Base-by-base conservation (phyloP, 1,140 invertebrate genomes). In the Doryteuthis pealeii region DNA sequence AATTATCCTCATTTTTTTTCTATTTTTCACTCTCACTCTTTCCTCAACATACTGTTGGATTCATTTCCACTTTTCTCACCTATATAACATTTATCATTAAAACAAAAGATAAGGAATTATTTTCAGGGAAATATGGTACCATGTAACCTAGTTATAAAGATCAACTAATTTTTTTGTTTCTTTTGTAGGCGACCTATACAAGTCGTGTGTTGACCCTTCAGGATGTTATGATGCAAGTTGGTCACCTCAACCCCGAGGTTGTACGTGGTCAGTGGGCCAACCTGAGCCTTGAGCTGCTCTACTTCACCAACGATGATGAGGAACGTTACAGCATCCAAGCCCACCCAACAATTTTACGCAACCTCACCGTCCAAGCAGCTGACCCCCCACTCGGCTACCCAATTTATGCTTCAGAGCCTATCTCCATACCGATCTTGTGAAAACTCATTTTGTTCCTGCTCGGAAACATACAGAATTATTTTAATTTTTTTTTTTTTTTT, bases 261-360 rank as follows among this genome's bases (percentile, higher is more conserved):
- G 89, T 90, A 1, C 81, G 87, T 15, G 88, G 88, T 2, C 86
- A 91, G 79, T 91, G 90, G 90, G 84, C 89, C 6, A 89, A 89
- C 74, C 84, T 90, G 6, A 88, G 86, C 71, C 80, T 90, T 62
- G 90, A 91, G 81, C 81, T 91, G 18, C 82, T 91, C 2, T 91
- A 90, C 78, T 82, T 91, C 69, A 90, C 90, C 40, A 90, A 90
- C 78, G 90, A 91, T 84, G 90, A 91, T 78, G 90, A 91, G 77
- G 90, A 91, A 78, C 81, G 90, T 70, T 91, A 90, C 83, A 89
- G 88, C 73, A 91, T 91, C 75, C 87, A 91, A 82, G 89, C 90
- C 66, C 89, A 90, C 77, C 86, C 88, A 6, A 83, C 84, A 54
- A 81, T 90, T 14, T 79, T 90, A 28, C 80, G 90, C 40, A 91